phyloP scores from a whole-genome alignment of 2,797 vertebrate species.

The Aphelocoma californica region DNA sequence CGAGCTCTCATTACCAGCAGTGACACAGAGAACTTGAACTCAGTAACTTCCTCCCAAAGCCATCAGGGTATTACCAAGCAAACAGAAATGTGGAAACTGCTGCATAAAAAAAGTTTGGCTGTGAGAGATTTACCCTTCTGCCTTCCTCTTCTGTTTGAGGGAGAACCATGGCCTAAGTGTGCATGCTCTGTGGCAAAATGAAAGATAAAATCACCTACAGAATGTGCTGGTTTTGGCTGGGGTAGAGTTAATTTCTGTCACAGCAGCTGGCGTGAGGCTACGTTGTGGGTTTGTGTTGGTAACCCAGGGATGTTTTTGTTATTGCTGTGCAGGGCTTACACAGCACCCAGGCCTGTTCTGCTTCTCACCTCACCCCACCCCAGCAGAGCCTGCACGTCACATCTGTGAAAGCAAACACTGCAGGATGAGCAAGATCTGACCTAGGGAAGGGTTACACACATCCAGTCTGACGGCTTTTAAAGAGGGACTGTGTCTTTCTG shows the following conservation, averaged over 20 bases:
- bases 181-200: fast-evolving
- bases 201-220: neutral
- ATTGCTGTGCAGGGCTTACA: neutral
- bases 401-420: neutral
- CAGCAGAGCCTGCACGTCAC: neutral
- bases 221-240: fast-evolving
- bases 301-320: neutral
- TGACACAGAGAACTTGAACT: neutral
- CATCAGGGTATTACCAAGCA: neutral
- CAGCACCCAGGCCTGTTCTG: neutral
- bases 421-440: neutral
- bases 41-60: neutral
- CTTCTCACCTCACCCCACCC: neutral
- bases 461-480: neutral
- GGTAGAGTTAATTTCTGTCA: neutral
- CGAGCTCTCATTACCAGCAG: neutral
- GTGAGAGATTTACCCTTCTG: neutral
- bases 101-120: neutral
- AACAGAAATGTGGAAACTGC: neutral
- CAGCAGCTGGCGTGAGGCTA: neutral
- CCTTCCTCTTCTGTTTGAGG: neutral
- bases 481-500: neutral
- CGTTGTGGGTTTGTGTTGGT: neutral
- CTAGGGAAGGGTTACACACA: neutral
- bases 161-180: neutral